Base-by-base conservation (phyloP, 2,888 invertebrate genomes). In the Drosophila percnosoma region DNA sequence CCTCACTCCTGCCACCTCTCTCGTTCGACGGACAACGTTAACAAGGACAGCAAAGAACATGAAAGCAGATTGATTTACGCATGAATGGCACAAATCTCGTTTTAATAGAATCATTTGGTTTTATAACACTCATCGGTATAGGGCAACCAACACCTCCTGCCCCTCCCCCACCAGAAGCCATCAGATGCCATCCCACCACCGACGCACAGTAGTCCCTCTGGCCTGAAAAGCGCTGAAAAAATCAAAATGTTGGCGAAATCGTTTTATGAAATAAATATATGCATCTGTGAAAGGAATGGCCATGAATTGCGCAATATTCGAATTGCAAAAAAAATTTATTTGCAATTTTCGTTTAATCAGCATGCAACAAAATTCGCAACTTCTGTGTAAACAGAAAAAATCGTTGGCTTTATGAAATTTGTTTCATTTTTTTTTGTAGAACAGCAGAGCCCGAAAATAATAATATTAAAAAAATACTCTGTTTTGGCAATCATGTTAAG, bases 41-140 rank as follows among this genome's bases (percentile, higher is more conserved):
- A 78, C 78, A 76, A 68, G 59, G 68, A 66, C 64, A 80, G 75
- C 59, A 63, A 66, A 31, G 33, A 64, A 64, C 73, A 71, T 72
- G 78, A 78, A 70, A 73, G 80, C 89, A 87, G 88, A 87, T 87
- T 87, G 87, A 89, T 87, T 87, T 83, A 75, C 87, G 83, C 87
- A 79, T 78, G 85, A 89, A 89, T 83, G 75, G 80, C 85, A 89
- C 80, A 85, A 89, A 87, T 87, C 86, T 82, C 69, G 75, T 85
- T 87, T 87, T 89, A 89, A 89, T 89, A 87, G 88, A 89, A 87
- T 89, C 83, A 85, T 89, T 85, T 81, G 74, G 70, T 87, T 89
- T 87, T 79, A 86, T 79, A 84, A 76, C 78, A 76, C 82, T 79
- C 71, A 51, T 61, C 64, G 60, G 57, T 52, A 45, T 58, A 40